Evolutionary conservation across 2,113 vertebrate species (phyloP), one percentile per base, ranked within the genome.

Genomic region (Microcebus griseorufus): DNA sequence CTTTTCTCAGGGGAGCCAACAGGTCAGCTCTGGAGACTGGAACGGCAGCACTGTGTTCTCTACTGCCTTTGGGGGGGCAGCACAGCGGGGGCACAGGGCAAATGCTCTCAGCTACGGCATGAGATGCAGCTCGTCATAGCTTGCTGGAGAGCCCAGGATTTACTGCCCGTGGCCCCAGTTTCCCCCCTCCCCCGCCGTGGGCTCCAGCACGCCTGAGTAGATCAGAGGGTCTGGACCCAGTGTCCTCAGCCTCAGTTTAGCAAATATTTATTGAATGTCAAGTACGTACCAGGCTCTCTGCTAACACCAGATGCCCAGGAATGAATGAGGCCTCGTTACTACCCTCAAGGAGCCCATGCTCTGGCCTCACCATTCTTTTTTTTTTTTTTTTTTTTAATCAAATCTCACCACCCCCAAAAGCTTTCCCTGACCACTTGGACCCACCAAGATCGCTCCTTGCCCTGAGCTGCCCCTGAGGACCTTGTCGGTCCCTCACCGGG

Each of bases 1-100:
- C 48, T 96, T 87, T 83, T 93, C 58, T 95, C 42, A 73, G 65
- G 25, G 67, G 83, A 96, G 81, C 18, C 39, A 70, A 76, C 13
- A 84, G 58, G 51, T 87, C 80, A 34, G 17, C 62, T 89, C 51
- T 81, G 45, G 79, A 95, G 69, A 42, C 82, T 1, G 45, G 70
- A 78, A 58, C 32, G 53, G 73, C 8, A 65, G 62, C 6, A 39
- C 78, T n/a, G 34, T 60, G 72, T 81, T 81, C 83, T 86, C 80
- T 91, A 67, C 34, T 53, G 65, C 32, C 60, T 94, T 72, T 89
- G 45, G 64, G 48, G 62, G 6, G 53, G 25, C 34, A 32, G 60
- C 67, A 53, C 16, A 37, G 64, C 5, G 4, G 22, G 39, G 9
- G 22, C 34, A 51, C 9, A 1, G 42, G 62, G 29, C 55, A 37